These are phyloP conservation scores for Ricordea florida DNA, from an alignment of 92 coral and sea anemone genomes.

Conservation along the genomic window DNA sequence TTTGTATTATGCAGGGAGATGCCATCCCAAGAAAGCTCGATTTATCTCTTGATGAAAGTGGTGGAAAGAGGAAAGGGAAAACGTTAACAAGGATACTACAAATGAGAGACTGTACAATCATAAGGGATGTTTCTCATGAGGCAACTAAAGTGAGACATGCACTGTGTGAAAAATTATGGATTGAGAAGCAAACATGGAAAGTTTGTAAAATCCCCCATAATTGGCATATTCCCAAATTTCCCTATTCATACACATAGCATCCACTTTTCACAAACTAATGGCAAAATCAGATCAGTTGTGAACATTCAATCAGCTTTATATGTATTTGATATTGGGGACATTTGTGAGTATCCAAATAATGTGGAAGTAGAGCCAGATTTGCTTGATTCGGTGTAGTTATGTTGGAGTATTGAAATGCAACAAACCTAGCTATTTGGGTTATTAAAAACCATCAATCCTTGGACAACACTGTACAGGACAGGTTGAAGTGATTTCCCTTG, in stretches of 20 bases:
- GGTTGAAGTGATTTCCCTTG: not conserved
- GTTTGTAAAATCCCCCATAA: constrained; percentile 37
- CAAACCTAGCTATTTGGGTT: too few relatives aligned
- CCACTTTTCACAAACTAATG: too few relatives aligned
- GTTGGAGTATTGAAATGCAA: too few relatives aligned
- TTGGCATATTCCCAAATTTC: not conserved
- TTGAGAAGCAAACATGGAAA: too few relatives aligned
- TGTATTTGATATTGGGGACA: not conserved
- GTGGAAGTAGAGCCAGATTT: not conserved
- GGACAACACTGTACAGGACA: not conserved
- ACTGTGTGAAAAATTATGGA: too few relatives aligned
- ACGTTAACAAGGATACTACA: constrained; percentile 61
- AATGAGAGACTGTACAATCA: too few relatives aligned
- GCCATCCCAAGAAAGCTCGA: too few relatives aligned
- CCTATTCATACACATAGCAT: too few relatives aligned
- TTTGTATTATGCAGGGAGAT: constrained; percentile 1
- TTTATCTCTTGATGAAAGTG: constrained; percentile 41
- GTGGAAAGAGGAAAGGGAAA: constrained; percentile 52
- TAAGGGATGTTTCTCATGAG: too few relatives aligned
- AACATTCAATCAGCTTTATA: not conserved
- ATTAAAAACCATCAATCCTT: too few relatives aligned
- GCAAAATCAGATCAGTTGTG: not conserved
- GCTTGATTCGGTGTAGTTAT: not conserved
- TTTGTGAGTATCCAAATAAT: not conserved
- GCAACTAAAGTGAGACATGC: too few relatives aligned